Percentiles rank a stretch among this genome's conserved stretches.
phyloP scores from a whole-genome alignment of 2,888 invertebrate genomes.

The Drosophila neotestacea region DNA sequence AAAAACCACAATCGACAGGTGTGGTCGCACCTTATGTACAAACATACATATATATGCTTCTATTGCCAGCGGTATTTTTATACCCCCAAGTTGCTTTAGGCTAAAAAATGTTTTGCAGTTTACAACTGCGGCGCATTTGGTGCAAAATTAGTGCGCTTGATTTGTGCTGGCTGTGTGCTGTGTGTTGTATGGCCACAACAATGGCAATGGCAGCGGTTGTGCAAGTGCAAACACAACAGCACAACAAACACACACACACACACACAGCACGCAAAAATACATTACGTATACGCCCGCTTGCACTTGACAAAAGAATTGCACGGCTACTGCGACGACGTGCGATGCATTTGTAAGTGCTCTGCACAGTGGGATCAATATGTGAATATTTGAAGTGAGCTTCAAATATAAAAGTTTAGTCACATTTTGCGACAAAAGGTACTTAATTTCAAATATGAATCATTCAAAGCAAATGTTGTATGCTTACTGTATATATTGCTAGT shows the following conservation, averaged over 20 bases:
- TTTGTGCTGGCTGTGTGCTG: slow-evolving; percentile 40
- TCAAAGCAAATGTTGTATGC: too few species aligned
- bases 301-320: slow-evolving; percentile 76
- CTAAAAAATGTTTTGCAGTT: slow-evolving; percentile 41
- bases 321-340: slow-evolving; percentile 35
- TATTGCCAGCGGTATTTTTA: slow-evolving; percentile 37
- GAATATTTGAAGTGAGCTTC: neutral
- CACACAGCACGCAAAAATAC: slow-evolving; percentile 41
- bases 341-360: slow-evolving; percentile 49
- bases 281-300: slow-evolving; percentile 68
- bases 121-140: slow-evolving; percentile 39
- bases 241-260: slow-evolving; percentile 28
- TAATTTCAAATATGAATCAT: too few species aligned
- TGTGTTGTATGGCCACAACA: slow-evolving; percentile 38
- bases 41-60: neutral
- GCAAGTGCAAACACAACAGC: slow-evolving; percentile 44
- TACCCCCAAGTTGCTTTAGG: slow-evolving; percentile 21
- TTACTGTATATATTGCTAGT: too few species aligned
- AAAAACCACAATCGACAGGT: slow-evolving; percentile 53
- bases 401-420: too few species aligned
- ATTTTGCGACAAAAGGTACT: too few species aligned
- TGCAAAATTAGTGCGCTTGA: slow-evolving; percentile 59
- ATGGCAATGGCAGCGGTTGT: slow-evolving; percentile 48
- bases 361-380: slow-evolving; percentile 36
- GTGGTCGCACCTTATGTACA: slow-evolving; percentile 36